Percentiles rank a stretch among this genome's conserved stretches.
phyloP scores from a whole-genome alignment of 2,113 vertebrate species.

The Erinaceus europaeus region DNA sequence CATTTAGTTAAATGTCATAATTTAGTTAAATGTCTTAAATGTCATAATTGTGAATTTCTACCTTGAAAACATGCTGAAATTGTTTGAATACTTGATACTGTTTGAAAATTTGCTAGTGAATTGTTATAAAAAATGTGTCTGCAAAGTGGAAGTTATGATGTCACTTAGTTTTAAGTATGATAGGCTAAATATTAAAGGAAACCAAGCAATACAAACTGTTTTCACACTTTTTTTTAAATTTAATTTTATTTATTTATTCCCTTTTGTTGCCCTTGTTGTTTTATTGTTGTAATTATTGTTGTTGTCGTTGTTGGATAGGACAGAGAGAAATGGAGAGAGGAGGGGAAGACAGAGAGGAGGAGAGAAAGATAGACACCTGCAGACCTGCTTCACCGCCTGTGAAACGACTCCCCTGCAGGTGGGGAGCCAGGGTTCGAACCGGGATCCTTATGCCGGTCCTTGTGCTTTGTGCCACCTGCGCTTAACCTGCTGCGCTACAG shows the following conservation, averaged over 20 bases:
- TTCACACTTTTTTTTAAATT: background rate
- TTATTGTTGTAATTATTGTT: too few relatives aligned
- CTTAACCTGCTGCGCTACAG: too few relatives aligned
- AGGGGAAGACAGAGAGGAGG: too few relatives aligned
- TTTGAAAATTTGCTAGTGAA: constrained; percentile 31
- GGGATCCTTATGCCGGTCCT: too few relatives aligned
- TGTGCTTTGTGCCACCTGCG: background rate
- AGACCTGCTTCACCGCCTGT: too few relatives aligned
- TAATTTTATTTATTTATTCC: background rate
- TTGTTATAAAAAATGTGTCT: background rate
- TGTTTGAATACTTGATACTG: background rate
- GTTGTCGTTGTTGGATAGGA: too few relatives aligned
- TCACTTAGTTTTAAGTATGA: background rate
- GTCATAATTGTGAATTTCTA: background rate
- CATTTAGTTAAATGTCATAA: background rate
- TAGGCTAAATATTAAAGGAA: constrained; percentile 22
- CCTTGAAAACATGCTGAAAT: constrained; percentile 13
- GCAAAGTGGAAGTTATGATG: background rate
- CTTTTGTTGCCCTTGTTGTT: too few relatives aligned
- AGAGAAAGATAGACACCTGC: too few relatives aligned
- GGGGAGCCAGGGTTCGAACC: too few relatives aligned
- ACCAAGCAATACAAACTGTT: background rate
- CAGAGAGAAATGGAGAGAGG: too few relatives aligned
- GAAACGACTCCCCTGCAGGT: too few relatives aligned
- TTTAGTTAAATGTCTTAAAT: background rate